Conservation (phyloP, 1,140 invertebrate genomes). For the Gerris buenoi region DNA sequence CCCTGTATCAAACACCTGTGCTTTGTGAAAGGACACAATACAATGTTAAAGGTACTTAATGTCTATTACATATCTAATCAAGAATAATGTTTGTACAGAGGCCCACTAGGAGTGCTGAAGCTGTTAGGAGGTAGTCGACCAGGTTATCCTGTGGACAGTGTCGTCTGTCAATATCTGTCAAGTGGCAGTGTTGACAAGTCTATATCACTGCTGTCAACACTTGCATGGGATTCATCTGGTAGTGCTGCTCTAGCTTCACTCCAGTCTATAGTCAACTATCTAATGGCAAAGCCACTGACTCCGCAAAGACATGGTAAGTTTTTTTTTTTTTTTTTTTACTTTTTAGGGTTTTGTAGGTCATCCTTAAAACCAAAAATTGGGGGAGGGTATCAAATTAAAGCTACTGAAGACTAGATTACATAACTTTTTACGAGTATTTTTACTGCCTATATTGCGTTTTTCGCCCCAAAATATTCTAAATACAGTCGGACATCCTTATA, state of each 20-base stretch:
- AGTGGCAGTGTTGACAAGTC: constrained; percentile 48
- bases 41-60: no score
- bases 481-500: no score
- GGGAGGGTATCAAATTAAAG: no score
- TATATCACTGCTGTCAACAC: constrained; percentile 44
- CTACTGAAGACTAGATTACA: no score
- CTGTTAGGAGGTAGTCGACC: constrained; percentile 34
- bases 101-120: constrained; percentile 33
- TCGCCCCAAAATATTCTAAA: no score
- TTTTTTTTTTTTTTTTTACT: not conserved
- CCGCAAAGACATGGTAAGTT: constrained; percentile 41
- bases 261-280: constrained; percentile 52
- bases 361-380: not conserved
- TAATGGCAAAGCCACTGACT: constrained; percentile 46
- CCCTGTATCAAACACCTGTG: no score
- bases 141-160: constrained; percentile 35
- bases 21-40: no score
- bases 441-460: no score
- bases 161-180: constrained; percentile 45
- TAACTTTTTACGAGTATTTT: no score
- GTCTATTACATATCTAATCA: no score
- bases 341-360: not conserved
- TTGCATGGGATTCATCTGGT: constrained; percentile 59
- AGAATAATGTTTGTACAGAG: no score
- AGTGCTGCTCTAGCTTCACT: constrained; percentile 47